Conservation (phyloP, 2,113 vertebrate species). For the Archilochus colubris region DNA sequence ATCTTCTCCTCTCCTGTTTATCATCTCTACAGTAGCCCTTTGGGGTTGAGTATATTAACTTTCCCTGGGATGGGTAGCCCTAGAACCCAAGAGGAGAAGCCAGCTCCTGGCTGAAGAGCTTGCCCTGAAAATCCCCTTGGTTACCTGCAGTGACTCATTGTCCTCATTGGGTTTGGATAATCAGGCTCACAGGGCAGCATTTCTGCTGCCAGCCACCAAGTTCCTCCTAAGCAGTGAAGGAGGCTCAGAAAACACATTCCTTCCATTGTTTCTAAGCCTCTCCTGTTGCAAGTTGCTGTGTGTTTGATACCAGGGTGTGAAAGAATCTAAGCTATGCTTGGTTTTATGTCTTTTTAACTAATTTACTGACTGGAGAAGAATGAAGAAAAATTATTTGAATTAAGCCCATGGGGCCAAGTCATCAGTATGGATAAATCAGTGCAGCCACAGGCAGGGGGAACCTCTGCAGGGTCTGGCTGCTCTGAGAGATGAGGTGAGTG, state of each 20-base stretch:
- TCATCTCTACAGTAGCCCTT: background rate
- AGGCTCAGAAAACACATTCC: constrained; percentile 47
- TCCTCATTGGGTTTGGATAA: background rate
- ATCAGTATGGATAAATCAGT: background rate
- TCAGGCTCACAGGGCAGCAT: background rate
- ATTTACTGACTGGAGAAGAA: constrained; percentile 48
- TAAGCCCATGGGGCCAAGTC: background rate
- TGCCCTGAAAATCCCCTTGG: constrained; percentile 19
- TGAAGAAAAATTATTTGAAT: constrained; percentile 51
- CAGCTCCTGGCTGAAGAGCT: background rate
- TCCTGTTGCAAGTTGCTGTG: constrained; percentile 64
- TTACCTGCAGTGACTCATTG: constrained; percentile 45
- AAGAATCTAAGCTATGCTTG: constrained; percentile 51
- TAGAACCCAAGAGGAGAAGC: background rate
- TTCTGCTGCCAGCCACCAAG: constrained; percentile 21
- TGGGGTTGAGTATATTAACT: rapidly evolving
- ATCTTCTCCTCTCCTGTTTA: background rate
- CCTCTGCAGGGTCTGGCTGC: background rate
- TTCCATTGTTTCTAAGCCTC: constrained; percentile 58
- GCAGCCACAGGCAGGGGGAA: background rate
- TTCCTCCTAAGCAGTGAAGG: background rate
- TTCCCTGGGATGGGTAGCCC: background rate
- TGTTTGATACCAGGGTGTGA: background rate
- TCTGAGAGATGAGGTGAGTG: background rate
- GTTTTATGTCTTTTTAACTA: constrained; percentile 34